Evolutionary conservation across 1,140 invertebrate species (phyloP), one percentile per base, ranked within the genome.

Genomic region (Limonius californicus): DNA sequence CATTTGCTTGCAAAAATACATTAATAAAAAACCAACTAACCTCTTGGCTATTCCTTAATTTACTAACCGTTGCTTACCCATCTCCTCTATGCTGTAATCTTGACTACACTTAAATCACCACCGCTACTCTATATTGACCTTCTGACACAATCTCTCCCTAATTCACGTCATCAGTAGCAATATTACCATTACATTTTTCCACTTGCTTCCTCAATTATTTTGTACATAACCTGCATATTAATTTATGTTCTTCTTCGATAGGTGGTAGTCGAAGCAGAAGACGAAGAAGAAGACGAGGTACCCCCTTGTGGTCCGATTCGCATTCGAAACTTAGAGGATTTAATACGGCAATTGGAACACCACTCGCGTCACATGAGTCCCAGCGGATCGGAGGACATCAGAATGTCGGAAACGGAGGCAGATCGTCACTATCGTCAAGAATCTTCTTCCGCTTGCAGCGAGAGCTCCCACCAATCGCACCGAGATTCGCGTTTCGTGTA

Each of bases 381-480:
- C 11, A 90, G 89, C 65, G 91, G 90, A 45, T 94, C 91, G 8
- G 92, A 95, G 74, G 94, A 95, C 68, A 93, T 95, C 70, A 82
- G 93, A 67, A 91, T 93, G 84, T 94, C 91, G 27, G 92, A 95
- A 77, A 90, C 90, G 18, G 93, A 96, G 77, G 89, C 89, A 15
- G 92, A 95, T 77, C 83, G 73, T 8, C 71, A 74, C 43, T 74
- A 74, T 65, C 84, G 90, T 78, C 85, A 91, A 76, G 90, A 93
- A 78, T 87, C 87, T 59, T 89, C 88, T 61, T 89, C 85, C 59
- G 85, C 85, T 70, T 88, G 85, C 77, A 87, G 85, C 79, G 86
- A 88, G 76, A 87, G 85, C 69, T 86, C 85, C 54, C 74, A 76
- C 47, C 75, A 77, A 67, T 73, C 76, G 15, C 80, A 80, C 57